Evolutionary conservation across 2,113 vertebrate species (phyloP).

Genomic region (Ictalurus furcatus): DNA sequence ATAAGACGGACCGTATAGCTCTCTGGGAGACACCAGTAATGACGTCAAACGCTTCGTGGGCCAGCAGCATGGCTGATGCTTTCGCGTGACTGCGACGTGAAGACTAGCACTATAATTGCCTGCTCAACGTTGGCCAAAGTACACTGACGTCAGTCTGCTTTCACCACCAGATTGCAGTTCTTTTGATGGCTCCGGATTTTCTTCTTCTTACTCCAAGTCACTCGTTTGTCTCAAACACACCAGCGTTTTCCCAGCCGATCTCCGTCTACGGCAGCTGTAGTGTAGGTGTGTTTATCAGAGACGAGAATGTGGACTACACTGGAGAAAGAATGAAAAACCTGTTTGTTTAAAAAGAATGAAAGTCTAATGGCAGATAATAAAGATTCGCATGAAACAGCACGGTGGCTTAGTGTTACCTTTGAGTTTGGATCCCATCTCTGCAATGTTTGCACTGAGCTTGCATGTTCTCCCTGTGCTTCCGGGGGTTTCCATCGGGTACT

Average conservation of each 20-base stretch:
- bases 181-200: neutral
- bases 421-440: too few species aligned
- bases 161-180: neutral
- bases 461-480: too few species aligned
- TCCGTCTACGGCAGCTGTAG: neutral
- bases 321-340: neutral
- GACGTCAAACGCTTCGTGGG: conserved; percentile 25
- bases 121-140: too few species aligned
- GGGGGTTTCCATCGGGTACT: too few species aligned
- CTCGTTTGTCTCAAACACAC: neutral
- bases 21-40: conserved; percentile 14
- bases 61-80: neutral
- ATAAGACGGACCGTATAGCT: conserved; percentile 7
- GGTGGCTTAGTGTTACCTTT: too few species aligned
- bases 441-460: too few species aligned
- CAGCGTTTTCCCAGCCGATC: neutral
- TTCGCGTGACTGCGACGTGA: neutral
- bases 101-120: conserved; percentile 13
- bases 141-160: neutral
- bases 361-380: neutral
- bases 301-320: neutral
- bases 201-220: neutral
- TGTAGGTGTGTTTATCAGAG: neutral
- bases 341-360: neutral
- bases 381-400: neutral